Conservation (phyloP, 2,888 invertebrate species). For the Stegana nigrithorax region DNA sequence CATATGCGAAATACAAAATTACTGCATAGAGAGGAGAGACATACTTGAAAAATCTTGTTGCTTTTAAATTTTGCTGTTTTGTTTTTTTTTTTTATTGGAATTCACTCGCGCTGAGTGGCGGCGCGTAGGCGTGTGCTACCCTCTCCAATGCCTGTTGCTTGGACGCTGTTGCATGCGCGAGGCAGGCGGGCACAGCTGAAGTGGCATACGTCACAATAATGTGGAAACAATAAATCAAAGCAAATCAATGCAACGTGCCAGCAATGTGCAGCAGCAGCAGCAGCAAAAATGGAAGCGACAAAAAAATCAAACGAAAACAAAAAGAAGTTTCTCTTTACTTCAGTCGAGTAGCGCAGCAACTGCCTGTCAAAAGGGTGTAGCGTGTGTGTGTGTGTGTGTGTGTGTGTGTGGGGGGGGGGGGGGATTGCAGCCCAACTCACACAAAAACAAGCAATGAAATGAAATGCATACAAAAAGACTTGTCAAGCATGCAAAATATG, state of each 20-base stretch:
- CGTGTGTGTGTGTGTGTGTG: conserved; percentile 14
- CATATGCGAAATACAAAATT: no score
- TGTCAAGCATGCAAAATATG: conserved; percentile 30
- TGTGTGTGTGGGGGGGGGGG: neutral
- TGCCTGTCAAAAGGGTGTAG: neutral
- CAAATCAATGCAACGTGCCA: conserved; percentile 57
- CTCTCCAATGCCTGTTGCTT: neutral
- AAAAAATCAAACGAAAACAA: neutral
- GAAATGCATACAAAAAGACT: conserved; percentile 23
- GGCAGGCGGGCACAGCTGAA: conserved; percentile 17
- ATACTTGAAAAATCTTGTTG: neutral
- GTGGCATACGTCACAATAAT: conserved; percentile 1
- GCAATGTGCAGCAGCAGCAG: neutral
- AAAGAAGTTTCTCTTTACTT: neutral
- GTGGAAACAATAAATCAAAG: conserved; percentile 64
- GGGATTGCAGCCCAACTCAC: conserved; percentile 21
- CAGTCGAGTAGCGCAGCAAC: neutral
- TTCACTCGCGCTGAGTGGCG: no score
- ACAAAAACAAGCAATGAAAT: neutral
- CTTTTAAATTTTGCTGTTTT: neutral
- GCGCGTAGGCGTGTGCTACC: no score
- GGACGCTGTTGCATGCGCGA: conserved; percentile 15
- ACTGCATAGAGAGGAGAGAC: no score
- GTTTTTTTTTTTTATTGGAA: neutral
- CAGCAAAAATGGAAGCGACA: neutral